phyloP scores from a whole-genome alignment of 1,140 invertebrate species.

The Drosophila ficusphila region DNA sequence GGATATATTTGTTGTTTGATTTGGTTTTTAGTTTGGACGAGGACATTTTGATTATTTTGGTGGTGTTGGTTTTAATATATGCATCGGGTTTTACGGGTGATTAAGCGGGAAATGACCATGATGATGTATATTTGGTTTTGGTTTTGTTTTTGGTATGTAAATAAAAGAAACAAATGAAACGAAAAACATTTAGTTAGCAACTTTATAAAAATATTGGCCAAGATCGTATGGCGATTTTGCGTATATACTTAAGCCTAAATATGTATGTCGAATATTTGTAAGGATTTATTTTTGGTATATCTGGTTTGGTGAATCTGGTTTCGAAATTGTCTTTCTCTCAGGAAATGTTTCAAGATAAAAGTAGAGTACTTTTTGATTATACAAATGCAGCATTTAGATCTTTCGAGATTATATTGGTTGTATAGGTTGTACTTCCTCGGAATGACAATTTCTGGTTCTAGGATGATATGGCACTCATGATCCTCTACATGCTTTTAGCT shows the following conservation, averaged over 20 bases:
- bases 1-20: conserved; percentile 16
- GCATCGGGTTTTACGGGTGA: conserved; percentile 71
- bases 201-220: conserved; percentile 66
- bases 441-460: conserved; percentile 28
- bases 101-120: conserved; percentile 84
- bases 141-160: conserved; percentile 75
- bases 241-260: conserved; percentile 48
- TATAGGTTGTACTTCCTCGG: background rate
- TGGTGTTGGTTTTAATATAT: conserved; percentile 52
- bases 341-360: background rate
- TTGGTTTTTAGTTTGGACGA: conserved; percentile 71
- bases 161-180: conserved; percentile 83
- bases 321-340: conserved; percentile 21
- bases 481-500: conserved; percentile 44
- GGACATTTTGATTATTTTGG: conserved; percentile 69
- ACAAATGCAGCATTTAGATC: background rate
- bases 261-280: conserved; percentile 39
- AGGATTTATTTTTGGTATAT: conserved; percentile 5
- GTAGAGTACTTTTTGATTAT: no score
- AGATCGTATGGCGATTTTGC: conserved; percentile 51
- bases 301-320: background rate
- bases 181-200: conserved; percentile 84
- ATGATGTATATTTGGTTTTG: conserved; percentile 69
- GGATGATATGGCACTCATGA: conserved; percentile 16
- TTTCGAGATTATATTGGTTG: background rate